Base-by-base conservation (phyloP, 2,888 invertebrate species). In the Andrena camellia region DNA sequence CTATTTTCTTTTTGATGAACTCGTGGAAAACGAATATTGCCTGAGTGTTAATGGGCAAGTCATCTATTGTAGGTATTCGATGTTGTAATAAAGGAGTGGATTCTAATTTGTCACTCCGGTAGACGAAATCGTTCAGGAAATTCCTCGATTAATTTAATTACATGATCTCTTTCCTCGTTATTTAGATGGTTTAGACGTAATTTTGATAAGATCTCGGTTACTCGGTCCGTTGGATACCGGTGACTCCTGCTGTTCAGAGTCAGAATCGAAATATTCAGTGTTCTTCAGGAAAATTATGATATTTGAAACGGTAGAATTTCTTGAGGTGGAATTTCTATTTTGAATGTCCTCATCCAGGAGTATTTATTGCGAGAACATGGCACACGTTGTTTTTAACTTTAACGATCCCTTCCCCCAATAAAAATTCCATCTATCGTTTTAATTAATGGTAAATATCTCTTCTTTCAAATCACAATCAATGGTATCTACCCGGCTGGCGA, bases 331-430 rank as follows among this genome's bases (percentile, higher is more conserved):
- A 62, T 31, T 33, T 33, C 62, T 17, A 62, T 13, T 17, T 62
- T 31, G n/a, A 6, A 62, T 8, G 13, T 62, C 64, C 35, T 7
- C 29, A 29, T 50, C 29, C 23, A 66, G 26, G n/a, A n/a, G 50
- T 66, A n/a, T 66, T 66, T 6, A 66, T 50, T 26, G 66, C n/a
- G 1, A 66, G n/a, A 26, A 50, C 50, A 66, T 66, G 66, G 10
- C 66, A 48, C n/a, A 66, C 26, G 48, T 42, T 50, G 17, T 66
- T 29, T 17, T 66, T 66, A 6, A 64, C 64, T 4, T 26, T 13
- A 13, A 66, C 66, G 17, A 50, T 50, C 20, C 31, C 60, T 60
- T 60, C n/a, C 60, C 8, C 35, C 35, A 8, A 35, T 35, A 35
- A 6, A 35, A 6, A 35, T 35, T 35, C 59, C 59, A 31, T 60